Evolutionary conservation across 1,140 invertebrate species (phyloP).

Genomic region (Heliconius eleuchia): DNA sequence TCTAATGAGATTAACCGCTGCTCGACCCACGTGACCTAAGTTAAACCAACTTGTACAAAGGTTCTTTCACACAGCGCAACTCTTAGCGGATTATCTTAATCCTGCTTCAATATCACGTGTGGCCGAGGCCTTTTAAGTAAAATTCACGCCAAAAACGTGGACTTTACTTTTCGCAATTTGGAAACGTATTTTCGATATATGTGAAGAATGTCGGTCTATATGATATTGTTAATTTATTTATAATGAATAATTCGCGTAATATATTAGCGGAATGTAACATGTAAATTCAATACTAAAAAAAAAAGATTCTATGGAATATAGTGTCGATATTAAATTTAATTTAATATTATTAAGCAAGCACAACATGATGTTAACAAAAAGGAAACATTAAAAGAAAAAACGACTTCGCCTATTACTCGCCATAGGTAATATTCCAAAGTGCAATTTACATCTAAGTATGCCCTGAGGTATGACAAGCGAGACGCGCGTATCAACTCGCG

Average conservation of each 20-base stretch:
- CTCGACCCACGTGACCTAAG: conserved; percentile 46
- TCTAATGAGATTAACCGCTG: conserved; percentile 67
- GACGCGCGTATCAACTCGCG: conserved; percentile 31
- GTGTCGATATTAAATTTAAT: too few species aligned
- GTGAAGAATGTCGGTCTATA: not conserved
- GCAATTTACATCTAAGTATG: conserved; percentile 29
- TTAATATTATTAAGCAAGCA: too few species aligned
- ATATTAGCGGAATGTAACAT: too few species aligned
- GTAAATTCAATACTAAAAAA: too few species aligned
- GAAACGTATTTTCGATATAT: not conserved
- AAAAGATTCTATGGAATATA: too few species aligned
- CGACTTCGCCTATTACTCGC: not conserved
- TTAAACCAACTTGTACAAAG: conserved; percentile 42
- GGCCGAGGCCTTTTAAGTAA: not conserved
- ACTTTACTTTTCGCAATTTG: not conserved
- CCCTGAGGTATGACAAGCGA: conserved; percentile 37
- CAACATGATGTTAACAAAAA: too few species aligned
- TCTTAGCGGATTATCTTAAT: conserved; percentile 40
- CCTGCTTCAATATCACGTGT: conserved; percentile 20
- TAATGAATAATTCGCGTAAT: too few species aligned
- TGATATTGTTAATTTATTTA: too few species aligned
- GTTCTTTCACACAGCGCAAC: conserved; percentile 34
- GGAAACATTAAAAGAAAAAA: not conserved
- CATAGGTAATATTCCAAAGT: conserved; percentile 1
- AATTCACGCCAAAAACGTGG: not conserved